Conservation (phyloP, 2,113 vertebrate species). For the Macroglossus sobrinus region DNA sequence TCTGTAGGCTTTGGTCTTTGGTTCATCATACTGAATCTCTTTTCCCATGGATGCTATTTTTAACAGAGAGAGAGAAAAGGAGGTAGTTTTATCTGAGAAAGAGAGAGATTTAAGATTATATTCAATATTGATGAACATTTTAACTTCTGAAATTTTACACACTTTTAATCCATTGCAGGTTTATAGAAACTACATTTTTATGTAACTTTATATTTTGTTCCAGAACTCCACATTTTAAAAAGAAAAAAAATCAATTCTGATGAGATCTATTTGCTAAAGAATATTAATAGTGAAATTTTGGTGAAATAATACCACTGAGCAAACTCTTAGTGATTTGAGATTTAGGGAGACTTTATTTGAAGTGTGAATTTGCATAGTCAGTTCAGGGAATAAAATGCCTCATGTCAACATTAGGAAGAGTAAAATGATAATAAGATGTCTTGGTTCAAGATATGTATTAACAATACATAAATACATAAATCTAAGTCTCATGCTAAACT, state of each 20-base stretch:
- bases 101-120: not conserved
- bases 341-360: slow-evolving; percentile 29
- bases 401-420: not conserved
- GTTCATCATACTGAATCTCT: not conserved
- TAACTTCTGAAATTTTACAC: not conserved
- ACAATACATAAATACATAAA: not conserved
- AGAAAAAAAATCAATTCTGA: not conserved
- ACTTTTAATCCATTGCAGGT: not conserved
- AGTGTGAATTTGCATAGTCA: slow-evolving; percentile 10
- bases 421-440: slow-evolving; percentile 29
- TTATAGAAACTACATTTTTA: not conserved
- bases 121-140: not conserved
- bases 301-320: not conserved
- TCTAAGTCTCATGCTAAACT: not conserved
- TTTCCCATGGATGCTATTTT: not conserved
- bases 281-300: not conserved
- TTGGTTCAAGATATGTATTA: slow-evolving; percentile 17
- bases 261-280: slow-evolving; percentile 18
- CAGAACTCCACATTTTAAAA: not conserved
- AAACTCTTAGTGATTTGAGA: not conserved
- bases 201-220: not conserved
- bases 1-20: not conserved
- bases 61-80: not conserved
- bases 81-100: not conserved
- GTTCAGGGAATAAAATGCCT: not conserved